Evolutionary conservation across 2,797 vertebrate species (phyloP).

Genomic region (Sebastes dallii): DNA sequence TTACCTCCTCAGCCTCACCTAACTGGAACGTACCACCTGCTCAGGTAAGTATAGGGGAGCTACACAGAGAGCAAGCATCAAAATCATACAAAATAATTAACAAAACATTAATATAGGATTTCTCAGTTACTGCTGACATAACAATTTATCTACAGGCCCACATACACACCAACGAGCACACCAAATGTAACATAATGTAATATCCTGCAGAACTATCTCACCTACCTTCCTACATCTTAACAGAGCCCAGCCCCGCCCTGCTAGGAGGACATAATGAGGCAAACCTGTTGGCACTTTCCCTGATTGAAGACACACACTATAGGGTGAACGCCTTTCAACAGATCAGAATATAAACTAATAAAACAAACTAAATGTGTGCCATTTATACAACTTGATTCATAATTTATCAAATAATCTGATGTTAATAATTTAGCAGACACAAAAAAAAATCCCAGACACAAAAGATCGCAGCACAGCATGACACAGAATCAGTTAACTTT

Average conservation of each 20-base stretch:
- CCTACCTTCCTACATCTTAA: background rate
- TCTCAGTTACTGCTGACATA: rapidly evolving
- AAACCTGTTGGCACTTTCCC: background rate
- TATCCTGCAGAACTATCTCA: background rate
- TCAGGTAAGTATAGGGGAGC: no score
- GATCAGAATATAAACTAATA: rapidly evolving
- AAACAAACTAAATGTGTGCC: background rate
- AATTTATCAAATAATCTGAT: background rate
- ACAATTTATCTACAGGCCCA: background rate
- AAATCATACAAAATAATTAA: no score
- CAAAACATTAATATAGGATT: no score
- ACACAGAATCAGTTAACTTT: no score
- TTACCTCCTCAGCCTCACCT: no score
- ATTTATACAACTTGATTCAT: background rate
- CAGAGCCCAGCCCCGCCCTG: background rate
- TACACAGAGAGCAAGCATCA: no score
- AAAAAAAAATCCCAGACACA: no score
- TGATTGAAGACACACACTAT: background rate
- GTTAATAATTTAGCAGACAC: no score
- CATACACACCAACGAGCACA: background rate
- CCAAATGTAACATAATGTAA: background rate
- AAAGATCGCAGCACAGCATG: no score
- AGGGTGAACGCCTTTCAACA: background rate
- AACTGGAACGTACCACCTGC: no score
- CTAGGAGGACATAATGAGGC: background rate